phyloP scores from a whole-genome alignment of 2,797 vertebrate species.

The Ciconia nigra region DNA sequence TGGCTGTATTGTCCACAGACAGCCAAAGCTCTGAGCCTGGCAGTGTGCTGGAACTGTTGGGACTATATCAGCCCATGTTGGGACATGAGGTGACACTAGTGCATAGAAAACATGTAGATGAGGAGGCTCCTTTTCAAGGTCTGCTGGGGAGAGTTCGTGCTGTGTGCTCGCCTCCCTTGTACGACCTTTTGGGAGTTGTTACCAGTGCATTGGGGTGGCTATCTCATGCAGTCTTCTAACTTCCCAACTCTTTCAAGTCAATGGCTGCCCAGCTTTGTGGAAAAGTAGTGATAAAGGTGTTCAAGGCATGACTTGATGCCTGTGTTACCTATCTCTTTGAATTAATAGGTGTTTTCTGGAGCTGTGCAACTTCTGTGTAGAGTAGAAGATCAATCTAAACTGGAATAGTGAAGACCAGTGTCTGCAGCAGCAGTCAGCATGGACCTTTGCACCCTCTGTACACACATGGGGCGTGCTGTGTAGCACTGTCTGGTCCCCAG shows the following conservation, averaged over 20 bases:
- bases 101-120: not conserved
- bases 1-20: not conserved
- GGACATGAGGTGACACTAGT: not conserved
- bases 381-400: not conserved
- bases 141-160: not conserved
- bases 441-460: not conserved
- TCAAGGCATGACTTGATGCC: not conserved
- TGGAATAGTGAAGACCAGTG: not conserved
- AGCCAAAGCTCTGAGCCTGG: not conserved
- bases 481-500: not conserved
- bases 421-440: not conserved
- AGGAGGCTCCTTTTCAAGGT: not conserved
- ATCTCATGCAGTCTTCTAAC: not conserved
- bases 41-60: not conserved
- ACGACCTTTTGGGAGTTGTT: not conserved
- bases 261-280: not conserved
- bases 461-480: rapidly evolving
- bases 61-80: not conserved
- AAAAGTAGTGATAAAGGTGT: not conserved
- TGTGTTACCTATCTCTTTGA: not conserved
- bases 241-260: not conserved
- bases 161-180: not conserved
- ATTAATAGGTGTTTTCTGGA: not conserved
- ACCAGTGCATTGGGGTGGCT: not conserved
- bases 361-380: not conserved